Conservation (phyloP, 2,888 invertebrate species). For the Archips crataeganus region DNA sequence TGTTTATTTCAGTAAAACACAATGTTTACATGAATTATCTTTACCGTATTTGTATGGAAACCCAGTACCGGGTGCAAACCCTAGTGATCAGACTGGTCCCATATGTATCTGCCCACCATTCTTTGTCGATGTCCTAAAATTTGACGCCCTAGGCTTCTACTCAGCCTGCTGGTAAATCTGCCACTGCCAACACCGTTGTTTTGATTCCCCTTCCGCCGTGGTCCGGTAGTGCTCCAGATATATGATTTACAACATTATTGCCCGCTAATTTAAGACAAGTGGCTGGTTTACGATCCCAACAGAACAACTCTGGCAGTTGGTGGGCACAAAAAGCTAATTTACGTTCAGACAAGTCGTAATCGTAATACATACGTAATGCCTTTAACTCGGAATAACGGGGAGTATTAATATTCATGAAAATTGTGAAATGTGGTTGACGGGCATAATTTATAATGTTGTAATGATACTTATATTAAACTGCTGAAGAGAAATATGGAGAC, state of each 20-base stretch:
- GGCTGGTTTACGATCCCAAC: conserved; percentile 56
- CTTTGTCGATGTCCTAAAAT: too few relatives aligned
- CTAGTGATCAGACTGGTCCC: too few relatives aligned
- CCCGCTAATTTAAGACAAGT: conserved; percentile 75
- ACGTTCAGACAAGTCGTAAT: conserved; percentile 7
- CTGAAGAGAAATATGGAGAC: not conserved
- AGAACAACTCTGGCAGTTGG: conserved; percentile 41
- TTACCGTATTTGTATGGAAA: too few relatives aligned
- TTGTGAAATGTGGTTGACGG: not conserved
- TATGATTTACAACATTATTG: conserved; percentile 66
- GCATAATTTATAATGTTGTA: not conserved
- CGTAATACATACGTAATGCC: not conserved
- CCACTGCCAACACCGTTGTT: not conserved
- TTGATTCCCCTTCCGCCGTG: conserved; percentile 3
- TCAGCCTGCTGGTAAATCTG: too few relatives aligned
- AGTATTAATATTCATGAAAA: not conserved
- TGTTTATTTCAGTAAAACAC: too few relatives aligned
- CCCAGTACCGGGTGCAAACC: too few relatives aligned
- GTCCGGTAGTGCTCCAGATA: conserved; percentile 28
- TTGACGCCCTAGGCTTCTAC: too few relatives aligned
- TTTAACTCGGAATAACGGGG: not conserved
- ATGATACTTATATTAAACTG: not conserved
- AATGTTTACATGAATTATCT: too few relatives aligned
- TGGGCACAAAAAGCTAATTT: conserved; percentile 27
- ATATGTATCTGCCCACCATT: too few relatives aligned